Percentiles rank a stretch among this genome's conserved stretches.
These are phyloP conservation scores for Phylloscopus trochiloides DNA, from an alignment of 2,113 vertebrate species.

Conservation along the genomic window DNA sequence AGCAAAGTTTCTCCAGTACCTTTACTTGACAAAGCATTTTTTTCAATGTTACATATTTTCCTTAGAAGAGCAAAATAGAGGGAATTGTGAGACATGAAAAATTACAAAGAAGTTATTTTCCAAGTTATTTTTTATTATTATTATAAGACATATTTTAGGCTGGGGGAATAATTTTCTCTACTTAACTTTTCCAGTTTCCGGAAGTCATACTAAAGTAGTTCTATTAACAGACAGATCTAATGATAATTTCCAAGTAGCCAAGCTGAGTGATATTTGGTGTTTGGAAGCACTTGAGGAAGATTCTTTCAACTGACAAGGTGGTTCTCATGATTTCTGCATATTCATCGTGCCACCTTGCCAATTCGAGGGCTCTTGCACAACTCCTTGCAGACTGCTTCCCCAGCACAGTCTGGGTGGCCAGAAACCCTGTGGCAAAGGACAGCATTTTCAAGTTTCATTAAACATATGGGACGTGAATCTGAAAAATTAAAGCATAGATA, in stretches of 20 bases:
- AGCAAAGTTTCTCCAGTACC: neutral
- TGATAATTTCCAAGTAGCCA: neutral
- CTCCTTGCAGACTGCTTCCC: neutral
- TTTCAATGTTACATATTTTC: neutral
- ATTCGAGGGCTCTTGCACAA: rapidly evolving
- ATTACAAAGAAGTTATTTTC: neutral
- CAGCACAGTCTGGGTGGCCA: neutral
- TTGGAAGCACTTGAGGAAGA: neutral
- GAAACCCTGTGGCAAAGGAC: neutral
- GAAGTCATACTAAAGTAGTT: neutral
- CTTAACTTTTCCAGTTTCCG: neutral
- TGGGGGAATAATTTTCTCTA: neutral
- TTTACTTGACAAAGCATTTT: neutral
- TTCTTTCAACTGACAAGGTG: neutral
- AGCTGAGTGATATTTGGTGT: neutral
- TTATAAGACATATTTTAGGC: neutral
- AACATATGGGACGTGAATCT: neutral
- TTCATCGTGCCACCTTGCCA: neutral
- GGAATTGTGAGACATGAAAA: neutral
- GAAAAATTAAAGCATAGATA: neutral
- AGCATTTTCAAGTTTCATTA: neutral
- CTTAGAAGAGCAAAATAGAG: neutral
- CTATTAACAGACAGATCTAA: neutral
- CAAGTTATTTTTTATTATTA: neutral
- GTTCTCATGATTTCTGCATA: neutral